Evolutionary conservation across 2,113 vertebrate genomes (phyloP).

Genomic region (Notarius lentiginosus): DNA sequence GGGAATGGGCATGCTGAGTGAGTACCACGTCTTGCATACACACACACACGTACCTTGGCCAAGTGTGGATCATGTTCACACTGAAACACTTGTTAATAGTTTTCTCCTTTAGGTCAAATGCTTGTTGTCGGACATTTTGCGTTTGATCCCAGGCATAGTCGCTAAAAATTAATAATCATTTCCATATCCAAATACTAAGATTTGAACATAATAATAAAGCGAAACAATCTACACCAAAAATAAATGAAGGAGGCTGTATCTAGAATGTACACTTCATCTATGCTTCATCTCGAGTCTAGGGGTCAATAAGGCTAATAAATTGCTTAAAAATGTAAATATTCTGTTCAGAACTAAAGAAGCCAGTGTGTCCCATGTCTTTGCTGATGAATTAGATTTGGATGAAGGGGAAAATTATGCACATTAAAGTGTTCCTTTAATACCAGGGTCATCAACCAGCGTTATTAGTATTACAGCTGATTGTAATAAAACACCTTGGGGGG

Average conservation of each 20-base stretch:
- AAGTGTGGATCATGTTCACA: neutral
- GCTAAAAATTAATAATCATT: neutral
- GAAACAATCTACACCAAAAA: neutral
- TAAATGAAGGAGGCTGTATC: neutral
- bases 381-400: too few species aligned
- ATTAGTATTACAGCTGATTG: too few species aligned
- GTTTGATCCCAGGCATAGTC: neutral
- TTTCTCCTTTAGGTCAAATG: neutral
- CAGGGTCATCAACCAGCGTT: too few species aligned
- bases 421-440: too few species aligned
- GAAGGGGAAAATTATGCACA: too few species aligned
- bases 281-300: neutral
- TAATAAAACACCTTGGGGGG: too few species aligned
- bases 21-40: conserved; percentile 1
- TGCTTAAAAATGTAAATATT: too few species aligned
- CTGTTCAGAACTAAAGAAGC: too few species aligned
- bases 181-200: neutral
- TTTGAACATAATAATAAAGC: neutral
- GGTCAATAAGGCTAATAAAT: too few species aligned
- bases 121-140: neutral
- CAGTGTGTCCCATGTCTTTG: too few species aligned
- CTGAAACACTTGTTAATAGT: neutral
- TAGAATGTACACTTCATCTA: neutral
- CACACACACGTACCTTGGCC: neutral
- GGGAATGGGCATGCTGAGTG: conserved; percentile 98